Evolutionary conservation across 2,888 invertebrate species (phyloP).

Genomic region (Venusia cambrica): DNA sequence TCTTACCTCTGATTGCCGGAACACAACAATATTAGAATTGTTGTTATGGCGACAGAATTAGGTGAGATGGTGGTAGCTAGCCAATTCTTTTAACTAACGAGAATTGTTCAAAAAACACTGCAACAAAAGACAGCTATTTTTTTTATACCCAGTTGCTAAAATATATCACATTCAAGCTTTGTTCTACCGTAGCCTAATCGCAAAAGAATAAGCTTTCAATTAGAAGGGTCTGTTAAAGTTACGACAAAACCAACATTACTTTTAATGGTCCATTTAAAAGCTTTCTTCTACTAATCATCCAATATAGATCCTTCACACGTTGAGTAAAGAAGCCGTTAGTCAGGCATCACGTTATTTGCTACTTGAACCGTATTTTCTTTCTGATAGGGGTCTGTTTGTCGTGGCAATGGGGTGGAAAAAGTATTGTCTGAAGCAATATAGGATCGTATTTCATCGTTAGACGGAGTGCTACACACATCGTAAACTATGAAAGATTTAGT

Average conservation of each 20-base stretch:
- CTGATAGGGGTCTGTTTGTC: slow-evolving; percentile 4
- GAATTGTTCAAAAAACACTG: no score
- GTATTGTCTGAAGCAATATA: slow-evolving; percentile 20
- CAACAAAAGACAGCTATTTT: no score
- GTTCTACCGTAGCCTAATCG: not conserved
- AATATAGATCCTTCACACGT: slow-evolving; percentile 27
- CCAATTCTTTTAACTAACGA: no score
- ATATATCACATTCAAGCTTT: no score
- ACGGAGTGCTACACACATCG: slow-evolving; percentile 35
- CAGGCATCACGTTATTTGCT: slow-evolving; percentile 9
- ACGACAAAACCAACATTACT: slow-evolving; percentile 3
- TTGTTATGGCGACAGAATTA: no score
- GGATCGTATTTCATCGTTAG: slow-evolving; percentile 38
- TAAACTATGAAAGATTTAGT: slow-evolving; percentile 39
- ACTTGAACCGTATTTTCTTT: slow-evolving; percentile 3
- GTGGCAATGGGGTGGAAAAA: slow-evolving; percentile 21
- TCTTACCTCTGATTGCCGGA: no score
- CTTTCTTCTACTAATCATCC: slow-evolving; percentile 28
- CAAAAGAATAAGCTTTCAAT: not conserved
- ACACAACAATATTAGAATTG: no score
- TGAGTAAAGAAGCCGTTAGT: slow-evolving; percentile 24
- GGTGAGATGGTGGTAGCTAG: no score
- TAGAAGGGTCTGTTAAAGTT: slow-evolving; percentile 2
- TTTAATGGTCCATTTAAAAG: slow-evolving; percentile 25
- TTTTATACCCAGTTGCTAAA: no score